Evolutionary conservation across 2,888 invertebrate species (phyloP), one percentile per base, ranked within the genome.

Genomic region (Pheosia gnoma): DNA sequence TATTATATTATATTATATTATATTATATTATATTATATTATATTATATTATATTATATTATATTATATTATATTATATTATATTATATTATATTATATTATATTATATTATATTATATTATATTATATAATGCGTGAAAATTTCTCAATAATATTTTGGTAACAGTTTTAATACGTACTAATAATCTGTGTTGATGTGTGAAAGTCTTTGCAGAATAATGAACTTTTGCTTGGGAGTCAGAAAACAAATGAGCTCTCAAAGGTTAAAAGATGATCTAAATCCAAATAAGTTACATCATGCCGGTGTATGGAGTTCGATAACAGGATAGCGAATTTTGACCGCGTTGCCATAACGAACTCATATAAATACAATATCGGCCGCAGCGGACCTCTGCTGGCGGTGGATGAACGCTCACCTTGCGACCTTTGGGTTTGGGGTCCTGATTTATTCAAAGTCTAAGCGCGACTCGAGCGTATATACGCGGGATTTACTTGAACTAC

Each of bases 391-490:
- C 63, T 60, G 59, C 53, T 65, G 70, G 62, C 65, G 62, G 63
- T 63, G 67, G 58, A 61, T 68, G 66, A 58, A 59, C 72, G 65
- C 75, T 80, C 80, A 84, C 85, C 83, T 82, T 78, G 79, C 75
- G 80, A 81, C 81, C 83, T 82, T 74, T 53, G 7, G 60, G 74
- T 82, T 74, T 53, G 3, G 60, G 74, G 72, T 74, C 65, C 80
- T 84, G 83, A 86, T 86, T 86, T 87, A 87, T 87, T 86, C 86
- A 86, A 83, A 85, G 77, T 79, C 72, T 77, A 82, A 80, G 81
- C 82, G 74, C 75, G 72, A 67, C 66, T 68, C 74, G 70, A 75
- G 78, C 77, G 79, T 74, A 74, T 77, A 68, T 68, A 74, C 71
- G 72, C 73, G 66, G 78, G 78, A 79, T 82, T 82, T 77, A 67